A percentile compares a stretch with the other conserved stretches of the same genome.
Conservation (phyloP, 2,113 vertebrate species). For the Seriola dumerili region DNA sequence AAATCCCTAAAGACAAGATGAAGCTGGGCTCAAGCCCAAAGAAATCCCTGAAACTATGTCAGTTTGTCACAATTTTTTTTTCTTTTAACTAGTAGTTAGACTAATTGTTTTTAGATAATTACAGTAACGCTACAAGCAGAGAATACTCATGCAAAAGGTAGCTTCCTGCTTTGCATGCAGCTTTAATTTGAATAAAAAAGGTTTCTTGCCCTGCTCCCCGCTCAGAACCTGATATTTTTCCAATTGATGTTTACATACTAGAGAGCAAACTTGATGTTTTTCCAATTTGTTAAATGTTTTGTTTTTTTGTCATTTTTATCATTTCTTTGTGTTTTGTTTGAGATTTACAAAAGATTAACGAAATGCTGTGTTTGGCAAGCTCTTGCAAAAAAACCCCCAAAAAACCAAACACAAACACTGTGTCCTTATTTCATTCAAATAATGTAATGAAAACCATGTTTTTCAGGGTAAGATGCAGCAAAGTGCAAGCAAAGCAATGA, state of each 20-base stretch:
- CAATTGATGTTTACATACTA: constrained; percentile 36
- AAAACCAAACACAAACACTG: background rate
- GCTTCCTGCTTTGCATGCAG: background rate
- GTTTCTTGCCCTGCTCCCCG: constrained; percentile 15
- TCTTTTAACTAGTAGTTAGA: background rate
- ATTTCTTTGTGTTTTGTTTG: constrained; percentile 9
- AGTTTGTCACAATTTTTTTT: background rate
- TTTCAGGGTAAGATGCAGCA: background rate
- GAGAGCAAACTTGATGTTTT: background rate
- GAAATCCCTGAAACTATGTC: constrained; percentile 31
- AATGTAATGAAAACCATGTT: background rate
- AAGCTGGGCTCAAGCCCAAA: constrained; percentile 25
- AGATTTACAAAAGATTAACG: background rate
- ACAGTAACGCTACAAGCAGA: background rate
- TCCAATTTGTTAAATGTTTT: background rate
- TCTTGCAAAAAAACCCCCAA: background rate
- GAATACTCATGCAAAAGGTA: background rate
- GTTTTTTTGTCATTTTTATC: constrained; percentile 12
- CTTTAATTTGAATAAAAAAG: constrained; percentile 5
- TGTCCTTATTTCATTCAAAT: constrained; percentile 20
- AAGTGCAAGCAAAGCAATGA: background rate
- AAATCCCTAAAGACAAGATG: constrained; percentile 46
- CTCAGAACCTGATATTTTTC: background rate
- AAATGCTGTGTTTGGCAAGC: background rate
- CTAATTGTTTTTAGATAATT: background rate